Evolutionary conservation across 2,113 vertebrate species (phyloP), one percentile per base, ranked within the genome.

Genomic region (Gyps fulvus): DNA sequence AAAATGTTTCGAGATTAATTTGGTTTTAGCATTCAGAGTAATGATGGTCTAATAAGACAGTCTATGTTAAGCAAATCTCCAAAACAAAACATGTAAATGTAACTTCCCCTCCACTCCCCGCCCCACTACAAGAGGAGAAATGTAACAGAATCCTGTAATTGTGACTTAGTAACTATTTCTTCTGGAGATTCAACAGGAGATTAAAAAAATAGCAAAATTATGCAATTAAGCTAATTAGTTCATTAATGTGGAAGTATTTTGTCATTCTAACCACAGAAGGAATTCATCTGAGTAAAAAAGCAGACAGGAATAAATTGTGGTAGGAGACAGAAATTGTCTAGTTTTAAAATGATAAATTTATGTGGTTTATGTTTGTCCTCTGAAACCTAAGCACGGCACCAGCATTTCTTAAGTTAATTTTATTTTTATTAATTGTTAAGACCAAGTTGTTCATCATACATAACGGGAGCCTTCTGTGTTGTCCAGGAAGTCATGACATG

Each of bases 221-320:
- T 76, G 81, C 58, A 80, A 42, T 93, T 77, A 69, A 72, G n/a
- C 3, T 90, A 80, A 89, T 94, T 95, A 88, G 43, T 67, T 95
- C 32, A 77, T 93, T 93, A 83, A 61, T 54, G 74, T 76, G 78
- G 87, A 95, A 94, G 66, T 85, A 90, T 91, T 91, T 88, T 90
- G 82, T 96, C 85, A 55, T 96, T 91, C 84, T 85, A 83, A 91
- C 70, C 63, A 88, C 62, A 88, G 58, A 91, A 93, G 36, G 58
- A 90, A 92, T 94, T 96, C 8, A 66, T 82, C 55, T 22, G 27
- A 57, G 32, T 72, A 14, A 76, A 94, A 95, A 65, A 61, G 27
- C 45, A 88, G 76, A 63, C 70, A 86, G 62, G 74, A 93, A 85
- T 79, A 91, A 93, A 94, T 82, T 90, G 40, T 45, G 23, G 40